These are phyloP conservation scores for Apodemia hepburni DNA, from an alignment of 2,888 invertebrate species.

Conservation along the genomic window DNA sequence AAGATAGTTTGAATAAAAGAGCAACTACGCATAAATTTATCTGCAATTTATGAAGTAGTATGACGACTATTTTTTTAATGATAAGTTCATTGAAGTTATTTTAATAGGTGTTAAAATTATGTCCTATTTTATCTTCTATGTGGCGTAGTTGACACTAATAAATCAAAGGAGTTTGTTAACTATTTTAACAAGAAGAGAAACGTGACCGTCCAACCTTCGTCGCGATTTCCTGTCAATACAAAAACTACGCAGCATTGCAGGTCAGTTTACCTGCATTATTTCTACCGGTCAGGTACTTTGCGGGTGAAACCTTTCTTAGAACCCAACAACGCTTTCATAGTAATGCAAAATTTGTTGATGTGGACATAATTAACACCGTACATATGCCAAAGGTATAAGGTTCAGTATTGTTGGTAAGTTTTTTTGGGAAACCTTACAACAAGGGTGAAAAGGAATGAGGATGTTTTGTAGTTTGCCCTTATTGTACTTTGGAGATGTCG, in stretches of 20 bases:
- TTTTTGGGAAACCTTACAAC: conserved; percentile 1
- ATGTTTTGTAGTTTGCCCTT: conserved; percentile 10
- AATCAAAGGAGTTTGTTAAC: too few relatives aligned
- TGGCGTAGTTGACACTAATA: too few relatives aligned
- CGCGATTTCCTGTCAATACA: conserved; percentile 60
- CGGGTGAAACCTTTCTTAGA: conserved; percentile 49
- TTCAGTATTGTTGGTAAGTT: conserved; percentile 20
- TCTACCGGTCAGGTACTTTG: conserved; percentile 48
- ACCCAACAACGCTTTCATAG: conserved; percentile 39
- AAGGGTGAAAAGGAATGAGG: conserved; percentile 10
- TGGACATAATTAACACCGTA: neutral
- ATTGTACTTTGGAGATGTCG: conserved; percentile 9
- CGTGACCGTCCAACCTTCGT: conserved; percentile 57
- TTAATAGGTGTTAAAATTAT: too few relatives aligned
- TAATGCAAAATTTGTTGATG: conserved; percentile 38
- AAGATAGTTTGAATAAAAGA: too few relatives aligned
- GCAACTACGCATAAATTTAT: too few relatives aligned
- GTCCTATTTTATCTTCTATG: too few relatives aligned
- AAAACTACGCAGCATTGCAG: conserved; percentile 49
- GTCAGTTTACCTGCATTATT: conserved; percentile 54
- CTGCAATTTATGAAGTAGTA: too few relatives aligned
- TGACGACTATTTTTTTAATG: too few relatives aligned
- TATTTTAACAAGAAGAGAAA: neutral
- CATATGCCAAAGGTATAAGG: conserved; percentile 37
- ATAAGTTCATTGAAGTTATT: too few relatives aligned